Base-by-base conservation (phyloP, 2,888 invertebrate genomes). In the Eurytoma californica region DNA sequence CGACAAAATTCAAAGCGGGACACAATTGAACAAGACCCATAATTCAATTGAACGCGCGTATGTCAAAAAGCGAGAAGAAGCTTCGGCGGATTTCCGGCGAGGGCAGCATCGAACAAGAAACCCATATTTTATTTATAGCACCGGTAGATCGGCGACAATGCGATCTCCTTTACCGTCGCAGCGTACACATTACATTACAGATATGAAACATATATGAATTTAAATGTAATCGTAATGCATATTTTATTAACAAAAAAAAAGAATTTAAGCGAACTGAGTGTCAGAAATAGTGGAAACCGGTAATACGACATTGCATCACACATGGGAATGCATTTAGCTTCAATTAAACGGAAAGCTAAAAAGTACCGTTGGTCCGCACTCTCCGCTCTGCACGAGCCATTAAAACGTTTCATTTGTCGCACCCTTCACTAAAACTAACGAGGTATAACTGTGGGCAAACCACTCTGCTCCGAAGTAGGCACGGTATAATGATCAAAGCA, bases 91-190 rank as follows among this genome's bases (percentile, higher is more conserved):
- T 55, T 76, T 83, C 83, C 85, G 84, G 68, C 78, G 85, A 80
- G 80, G 86, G 86, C 86, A 86, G 86, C 86, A 86, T 85, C 84
- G 80, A 65, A 9, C 82, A 69, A 82, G 76, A 60, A 51, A n/a
- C 65, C 16, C 4, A 3, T n/a, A 16, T 14, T 76, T 58, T 81
- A 81, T 80, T 80, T 78, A 75, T 78, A 81, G 24, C 16, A 47
- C 28, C n/a, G 20, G 16, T 1, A 53, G 72, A 73, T 60, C 66
- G 76, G 66, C 63, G 24, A 51, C 5, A 39, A 39, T 13, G 57
- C n/a, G 65, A 28, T 68, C 39, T 55, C 28, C 73, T 9, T 63
- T 73, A 73, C 63, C 68, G 39, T 16, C 47, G 28, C 55, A 20
- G 39, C 49, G 16, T n/a, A 51, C 60, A 28, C 2, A 1, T 2